Evolutionary conservation across 2,113 vertebrate genomes (phyloP).

Genomic region (Myocastor coypus): DNA sequence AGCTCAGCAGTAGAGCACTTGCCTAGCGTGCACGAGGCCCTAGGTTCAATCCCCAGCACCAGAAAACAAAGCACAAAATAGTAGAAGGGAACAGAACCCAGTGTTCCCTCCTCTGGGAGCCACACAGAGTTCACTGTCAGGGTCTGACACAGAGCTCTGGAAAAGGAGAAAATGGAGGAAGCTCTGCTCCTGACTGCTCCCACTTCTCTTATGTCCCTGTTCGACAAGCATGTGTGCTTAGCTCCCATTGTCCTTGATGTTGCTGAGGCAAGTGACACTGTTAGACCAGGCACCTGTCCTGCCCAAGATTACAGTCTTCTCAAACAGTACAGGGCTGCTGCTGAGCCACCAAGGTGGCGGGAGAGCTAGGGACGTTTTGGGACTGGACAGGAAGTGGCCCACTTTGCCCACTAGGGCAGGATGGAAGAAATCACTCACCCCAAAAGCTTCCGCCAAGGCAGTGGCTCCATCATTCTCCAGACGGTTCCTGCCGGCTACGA

Average conservation of each 20-base stretch:
- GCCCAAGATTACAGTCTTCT: background rate
- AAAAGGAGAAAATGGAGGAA: background rate
- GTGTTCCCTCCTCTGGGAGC: background rate
- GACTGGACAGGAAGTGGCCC: rapidly evolving
- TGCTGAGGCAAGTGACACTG: too few relatives aligned
- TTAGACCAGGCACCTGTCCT: too few relatives aligned
- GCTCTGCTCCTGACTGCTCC: background rate
- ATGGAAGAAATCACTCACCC: slow-evolving; percentile 87
- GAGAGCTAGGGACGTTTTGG: rapidly evolving
- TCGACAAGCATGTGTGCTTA: background rate
- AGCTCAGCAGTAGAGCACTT: background rate
- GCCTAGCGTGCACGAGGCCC: background rate
- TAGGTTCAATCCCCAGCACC: background rate
- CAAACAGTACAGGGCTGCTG: background rate
- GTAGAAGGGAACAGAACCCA: background rate
- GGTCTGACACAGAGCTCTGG: background rate
- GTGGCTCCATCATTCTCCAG: slow-evolving; percentile 98
- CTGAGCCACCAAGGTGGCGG: rapidly evolving
- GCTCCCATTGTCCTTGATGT: background rate
- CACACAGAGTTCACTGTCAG: background rate
- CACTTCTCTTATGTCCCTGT: background rate
- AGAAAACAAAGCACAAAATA: background rate
- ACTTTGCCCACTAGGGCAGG: rapidly evolving
- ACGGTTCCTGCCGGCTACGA: slow-evolving; percentile 97
- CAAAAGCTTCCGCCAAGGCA: slow-evolving; percentile 96